Evolutionary conservation across 2,888 invertebrate genomes (phyloP).

Genomic region (Pseudococcus viburni): DNA sequence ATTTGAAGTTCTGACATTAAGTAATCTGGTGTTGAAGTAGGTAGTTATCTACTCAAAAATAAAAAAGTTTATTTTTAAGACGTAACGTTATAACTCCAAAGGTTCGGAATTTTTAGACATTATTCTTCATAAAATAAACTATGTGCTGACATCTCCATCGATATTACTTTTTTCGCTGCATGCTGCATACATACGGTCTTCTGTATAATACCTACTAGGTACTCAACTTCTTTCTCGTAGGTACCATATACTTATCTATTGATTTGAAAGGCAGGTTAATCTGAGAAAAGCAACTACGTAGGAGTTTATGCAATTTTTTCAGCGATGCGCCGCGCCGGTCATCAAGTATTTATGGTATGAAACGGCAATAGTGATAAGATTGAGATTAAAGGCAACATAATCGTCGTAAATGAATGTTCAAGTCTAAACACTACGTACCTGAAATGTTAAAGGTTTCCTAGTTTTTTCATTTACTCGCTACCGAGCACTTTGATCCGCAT

Average conservation of each 20-base stretch:
- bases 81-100: too few species aligned
- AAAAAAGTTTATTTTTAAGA: too few species aligned
- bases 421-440: slow-evolving; percentile 15
- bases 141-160: neutral
- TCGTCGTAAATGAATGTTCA: slow-evolving; percentile 43
- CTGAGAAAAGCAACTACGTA: neutral
- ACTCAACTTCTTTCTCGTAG: neutral
- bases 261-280: neutral
- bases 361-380: slow-evolving; percentile 46
- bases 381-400: slow-evolving; percentile 53
- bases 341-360: slow-evolving; percentile 38
- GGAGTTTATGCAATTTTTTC: neutral
- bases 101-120: neutral
- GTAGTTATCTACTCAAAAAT: too few species aligned
- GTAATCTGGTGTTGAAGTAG: too few species aligned
- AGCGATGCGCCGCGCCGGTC: neutral
- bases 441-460: slow-evolving; percentile 44
- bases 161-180: neutral
- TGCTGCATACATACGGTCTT: neutral
- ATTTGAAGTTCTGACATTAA: too few species aligned
- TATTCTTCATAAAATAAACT: neutral
- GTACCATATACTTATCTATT: neutral
- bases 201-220: too few species aligned
- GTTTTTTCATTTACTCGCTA: slow-evolving; percentile 52
- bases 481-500: slow-evolving; percentile 8